Base-by-base conservation (phyloP, 1,140 invertebrate genomes). In the Centruroides vittatus region DNA sequence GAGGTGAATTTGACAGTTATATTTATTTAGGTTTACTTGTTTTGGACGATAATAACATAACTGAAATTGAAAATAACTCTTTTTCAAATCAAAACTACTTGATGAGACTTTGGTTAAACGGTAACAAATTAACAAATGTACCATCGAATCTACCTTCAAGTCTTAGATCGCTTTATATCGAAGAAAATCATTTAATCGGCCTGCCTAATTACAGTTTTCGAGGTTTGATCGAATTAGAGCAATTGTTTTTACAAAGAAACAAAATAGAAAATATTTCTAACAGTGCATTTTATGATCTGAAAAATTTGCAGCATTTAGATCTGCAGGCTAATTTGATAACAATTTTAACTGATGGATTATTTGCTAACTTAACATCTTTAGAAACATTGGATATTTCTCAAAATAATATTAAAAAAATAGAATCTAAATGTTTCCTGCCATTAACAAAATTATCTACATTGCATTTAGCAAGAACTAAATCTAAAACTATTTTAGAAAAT, bases 1-100 rank as follows among this genome's bases (percentile, higher is more conserved):
- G 86, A 66, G 87, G 88, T 13, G 88, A 93, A 68, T 78, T 96
- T 60, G 88, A 91, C 68, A 89, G 88, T 65, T 93, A 93, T 71
- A 89, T 89, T 0, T 73, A 91, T 23, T 72, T 95, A 9, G 84
- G 84, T 63, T 78, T 86, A 36, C 72, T 96, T 35, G 86, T 91
- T 68, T 79, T 95, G 47, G 86, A 86, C 34, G 79, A 85, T 57
- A 94, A 93, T 69, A 76, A 79, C 60, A 79, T 96, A 35, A 74
- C 73, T 48, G 76, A 80, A 3, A 80, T 96, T 6, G 89, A 93
- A 73, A 87, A 93, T 47, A 88, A 92, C 67, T 86, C 90, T 0
- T 74, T 95, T 35, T 86, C 87, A 0, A 78, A 89, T 46, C 71
- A 92, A 23, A 86, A 89, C 66, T 81, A 85, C 66, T 78, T 97